Percentiles rank a stretch among this genome's conserved stretches.
Evolutionary conservation across 2,797 vertebrate genomes (phyloP).

Genomic region (Balearica regulorum): DNA sequence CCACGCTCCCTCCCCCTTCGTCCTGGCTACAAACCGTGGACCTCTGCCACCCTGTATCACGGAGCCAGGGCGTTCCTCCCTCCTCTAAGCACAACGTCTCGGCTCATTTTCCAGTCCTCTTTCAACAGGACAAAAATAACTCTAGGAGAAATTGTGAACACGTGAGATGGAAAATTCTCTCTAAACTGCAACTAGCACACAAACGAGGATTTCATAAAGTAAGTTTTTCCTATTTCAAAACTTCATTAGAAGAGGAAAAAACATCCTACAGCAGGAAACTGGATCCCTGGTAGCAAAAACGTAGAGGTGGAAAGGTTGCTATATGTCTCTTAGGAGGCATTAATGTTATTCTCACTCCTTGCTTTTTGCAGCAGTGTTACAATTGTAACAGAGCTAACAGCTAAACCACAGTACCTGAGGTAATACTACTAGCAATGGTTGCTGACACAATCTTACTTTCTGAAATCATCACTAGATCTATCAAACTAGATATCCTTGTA

Average conservation of each 20-base stretch:
- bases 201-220: not conserved
- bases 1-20: not conserved
- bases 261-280: not conserved
- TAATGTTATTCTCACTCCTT: not conserved
- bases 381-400: not conserved
- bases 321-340: not conserved
- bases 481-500: not conserved
- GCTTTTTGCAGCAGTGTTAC: not conserved
- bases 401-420: not conserved
- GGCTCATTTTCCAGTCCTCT: slow-evolving; percentile 25
- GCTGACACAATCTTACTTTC: not conserved
- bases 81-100: not conserved
- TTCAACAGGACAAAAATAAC: slow-evolving; percentile 37
- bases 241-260: not conserved
- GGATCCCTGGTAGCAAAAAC: not conserved
- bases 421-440: not conserved
- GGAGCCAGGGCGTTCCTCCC: slow-evolving; percentile 29
- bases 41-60: not conserved
- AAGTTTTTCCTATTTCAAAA: slow-evolving; percentile 19
- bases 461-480: not conserved
- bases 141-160: slow-evolving; percentile 5
- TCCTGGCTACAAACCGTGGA: slow-evolving; percentile 23
- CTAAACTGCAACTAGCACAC: slow-evolving; percentile 30
- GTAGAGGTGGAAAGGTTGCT: not conserved
- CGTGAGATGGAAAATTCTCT: slow-evolving; percentile 32